Evolutionary conservation across 2,888 invertebrate genomes (phyloP), one percentile per base, ranked within the genome.

Genomic region (Epistrophe grossulariae): DNA sequence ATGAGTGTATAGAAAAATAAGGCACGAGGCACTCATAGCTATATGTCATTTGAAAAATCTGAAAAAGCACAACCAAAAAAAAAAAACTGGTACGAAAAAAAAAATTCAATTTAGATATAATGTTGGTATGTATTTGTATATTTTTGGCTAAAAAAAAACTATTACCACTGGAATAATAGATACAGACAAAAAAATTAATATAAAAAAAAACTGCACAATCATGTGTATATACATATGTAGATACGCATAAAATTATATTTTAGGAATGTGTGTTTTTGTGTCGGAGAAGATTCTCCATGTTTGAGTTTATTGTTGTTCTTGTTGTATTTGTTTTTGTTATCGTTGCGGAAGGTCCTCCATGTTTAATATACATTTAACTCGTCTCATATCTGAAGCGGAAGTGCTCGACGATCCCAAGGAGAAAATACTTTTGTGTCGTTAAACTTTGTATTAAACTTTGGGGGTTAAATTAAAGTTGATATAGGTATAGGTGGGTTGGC

Each of bases 361-460:
- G 17, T 55, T 59, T n/a, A 52, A 52, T 13, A 52, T 13, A 52
- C 24, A 52, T 52, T 38, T 66, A 19, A 10, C 35, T 66, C 68
- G 45, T 38, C 68, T 35, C 35, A 11, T 85, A 85, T 85, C 85
- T 82, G 64, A 85, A 79, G 85, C 85, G 85, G 85, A 85, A 85
- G 85, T 77, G 78, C 73, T 77, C 38, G 43, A 73, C 38, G 43
- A 73, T 78, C 48, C 31, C 85, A 79, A 85, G 85, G 82, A 85
- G 82, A 85, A 82, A 74, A 74, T 73, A 78, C 74, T 78, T 71
- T 62, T 78, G 82, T 74, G 85, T 85, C 85, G 70, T 85, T 85
- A 78, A 85, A 85, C 85, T 85, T 78, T 70, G 31, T 59, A 76
- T 78, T 35, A 81, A 78, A 55, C 78, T 82, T 82, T 85, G 78